phyloP scores from a whole-genome alignment of 2,888 invertebrate genomes.

The Zootermopsis nevadensis region DNA sequence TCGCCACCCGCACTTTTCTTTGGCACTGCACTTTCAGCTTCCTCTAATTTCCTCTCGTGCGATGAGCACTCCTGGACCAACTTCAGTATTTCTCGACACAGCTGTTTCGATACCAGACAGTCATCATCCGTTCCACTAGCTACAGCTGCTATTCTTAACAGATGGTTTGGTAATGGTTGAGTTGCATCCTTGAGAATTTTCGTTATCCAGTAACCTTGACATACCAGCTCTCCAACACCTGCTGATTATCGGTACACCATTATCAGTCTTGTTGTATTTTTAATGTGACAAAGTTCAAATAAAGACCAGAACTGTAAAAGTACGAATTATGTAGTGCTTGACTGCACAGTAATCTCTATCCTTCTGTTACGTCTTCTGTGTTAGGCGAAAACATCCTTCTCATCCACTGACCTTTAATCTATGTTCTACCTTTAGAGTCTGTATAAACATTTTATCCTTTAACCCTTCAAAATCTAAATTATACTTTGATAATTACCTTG shows the following conservation, averaged over 20 bases:
- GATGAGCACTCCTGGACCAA: slow-evolving; percentile 60
- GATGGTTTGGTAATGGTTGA: slow-evolving; percentile 58
- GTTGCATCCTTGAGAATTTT: slow-evolving; percentile 58
- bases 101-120: slow-evolving; percentile 55
- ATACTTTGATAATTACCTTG: too few species aligned
- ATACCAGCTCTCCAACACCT: neutral
- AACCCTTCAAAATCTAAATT: too few species aligned
- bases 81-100: slow-evolving; percentile 60
- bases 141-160: slow-evolving; percentile 51
- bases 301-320: too few species aligned
- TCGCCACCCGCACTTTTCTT: slow-evolving; percentile 3
- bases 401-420: too few species aligned
- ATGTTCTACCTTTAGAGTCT: too few species aligned
- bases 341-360: too few species aligned
- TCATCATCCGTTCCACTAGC: slow-evolving; percentile 53
- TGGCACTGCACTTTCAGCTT: slow-evolving; percentile 51
- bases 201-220: slow-evolving; percentile 58
- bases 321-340: too few species aligned
- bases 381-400: too few species aligned
- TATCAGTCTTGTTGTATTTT: too few species aligned
- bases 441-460: too few species aligned
- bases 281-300: too few species aligned
- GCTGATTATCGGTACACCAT: neutral
- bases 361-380: too few species aligned
- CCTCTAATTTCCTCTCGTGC: slow-evolving; percentile 59